These are phyloP conservation scores for Synergus itoensis DNA, from an alignment of 2,888 invertebrate species.

Conservation along the genomic window DNA sequence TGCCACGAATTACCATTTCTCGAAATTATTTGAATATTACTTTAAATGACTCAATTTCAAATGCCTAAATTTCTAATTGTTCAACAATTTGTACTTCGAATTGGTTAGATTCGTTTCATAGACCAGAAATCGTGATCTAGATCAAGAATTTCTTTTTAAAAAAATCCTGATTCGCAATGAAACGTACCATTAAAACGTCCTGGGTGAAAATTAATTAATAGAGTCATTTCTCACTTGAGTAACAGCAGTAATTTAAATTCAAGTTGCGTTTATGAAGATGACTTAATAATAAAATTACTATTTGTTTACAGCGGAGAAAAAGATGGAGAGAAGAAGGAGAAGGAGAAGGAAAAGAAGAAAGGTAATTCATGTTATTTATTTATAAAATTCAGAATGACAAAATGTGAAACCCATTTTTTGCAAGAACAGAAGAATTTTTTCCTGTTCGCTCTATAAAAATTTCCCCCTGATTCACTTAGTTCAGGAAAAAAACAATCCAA, in stretches of 20 bases:
- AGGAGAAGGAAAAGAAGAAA: constrained; percentile 74
- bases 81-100: no score
- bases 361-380: constrained; percentile 59
- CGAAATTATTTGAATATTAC: neutral
- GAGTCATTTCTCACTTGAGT: constrained; percentile 1
- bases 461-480: no score
- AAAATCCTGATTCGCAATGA: neutral
- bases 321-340: constrained; percentile 73
- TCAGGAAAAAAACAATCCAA: neutral
- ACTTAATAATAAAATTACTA: constrained; percentile 20
- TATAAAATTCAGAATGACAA: neutral
- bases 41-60: neutral
- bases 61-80: neutral
- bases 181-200: neutral
- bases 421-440: neutral
- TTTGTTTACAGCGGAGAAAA: constrained; percentile 68
- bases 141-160: neutral
- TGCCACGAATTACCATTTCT: neutral
- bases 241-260: constrained; percentile 26
- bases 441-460: neutral
- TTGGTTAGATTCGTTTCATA: no score
- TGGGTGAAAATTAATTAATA: constrained; percentile 32
- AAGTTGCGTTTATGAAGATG: constrained; percentile 17
- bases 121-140: no score
- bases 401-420: neutral